Percentiles rank a stretch among this genome's conserved stretches.
Evolutionary conservation across 2,113 vertebrate species (phyloP).

Genomic region (Phaethornis superciliosus): DNA sequence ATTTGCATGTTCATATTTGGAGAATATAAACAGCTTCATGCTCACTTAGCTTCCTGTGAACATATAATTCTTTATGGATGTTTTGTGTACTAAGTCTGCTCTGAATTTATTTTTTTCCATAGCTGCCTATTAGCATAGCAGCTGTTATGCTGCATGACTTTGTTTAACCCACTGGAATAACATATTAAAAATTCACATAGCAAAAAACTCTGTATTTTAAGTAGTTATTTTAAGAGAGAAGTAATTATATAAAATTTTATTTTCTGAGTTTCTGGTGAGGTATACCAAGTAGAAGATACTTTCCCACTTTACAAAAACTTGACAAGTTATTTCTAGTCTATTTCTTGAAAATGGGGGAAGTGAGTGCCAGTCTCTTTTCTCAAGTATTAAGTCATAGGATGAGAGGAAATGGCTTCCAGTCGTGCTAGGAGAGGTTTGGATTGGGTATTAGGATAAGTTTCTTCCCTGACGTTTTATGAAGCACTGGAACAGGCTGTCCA

Average conservation of each 20-base stretch:
- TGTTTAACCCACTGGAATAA: not conserved
- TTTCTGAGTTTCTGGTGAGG: not conserved
- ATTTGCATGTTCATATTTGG: slow-evolving; percentile 5
- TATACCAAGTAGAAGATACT: not conserved
- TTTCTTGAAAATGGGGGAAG: not conserved
- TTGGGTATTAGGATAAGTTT: not conserved
- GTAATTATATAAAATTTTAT: not conserved
- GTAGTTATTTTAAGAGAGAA: not conserved
- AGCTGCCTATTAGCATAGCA: not conserved
- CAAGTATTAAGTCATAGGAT: not conserved
- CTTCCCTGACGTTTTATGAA: not conserved
- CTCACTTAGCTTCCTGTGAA: slow-evolving; percentile 11
- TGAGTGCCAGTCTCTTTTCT: not conserved
- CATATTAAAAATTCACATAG: not conserved
- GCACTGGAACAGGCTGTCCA: not conserved
- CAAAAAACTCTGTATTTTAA: not conserved
- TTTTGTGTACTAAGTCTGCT: slow-evolving; percentile 19
- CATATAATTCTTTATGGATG: not conserved
- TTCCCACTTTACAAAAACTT: not conserved
- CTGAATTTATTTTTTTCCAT: slow-evolving; percentile 18
- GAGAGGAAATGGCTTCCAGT: not conserved
- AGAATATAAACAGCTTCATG: slow-evolving; percentile 41
- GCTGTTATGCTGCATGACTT: not conserved
- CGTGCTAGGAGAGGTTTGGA: not conserved
- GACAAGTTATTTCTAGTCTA: not conserved